phyloP scores from a whole-genome alignment of 2,888 invertebrate species.

The Oxytorus armatus region DNA sequence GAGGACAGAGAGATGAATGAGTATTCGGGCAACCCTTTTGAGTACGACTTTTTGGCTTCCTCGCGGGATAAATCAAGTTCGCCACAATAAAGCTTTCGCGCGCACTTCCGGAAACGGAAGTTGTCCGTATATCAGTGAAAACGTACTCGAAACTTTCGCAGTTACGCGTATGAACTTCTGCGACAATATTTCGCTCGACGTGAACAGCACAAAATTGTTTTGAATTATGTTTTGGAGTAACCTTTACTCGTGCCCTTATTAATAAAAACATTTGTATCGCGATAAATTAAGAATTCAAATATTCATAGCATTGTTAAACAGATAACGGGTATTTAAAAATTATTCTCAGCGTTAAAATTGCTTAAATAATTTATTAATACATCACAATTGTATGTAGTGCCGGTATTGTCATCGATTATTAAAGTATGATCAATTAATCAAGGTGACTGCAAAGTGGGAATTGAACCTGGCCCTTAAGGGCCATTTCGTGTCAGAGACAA shows the following conservation, averaged over 20 bases:
- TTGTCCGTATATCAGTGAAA: constrained; percentile 63
- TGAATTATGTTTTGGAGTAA: constrained; percentile 18
- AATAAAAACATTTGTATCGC: too few species aligned
- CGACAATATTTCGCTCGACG: constrained; percentile 30
- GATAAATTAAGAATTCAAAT: too few species aligned
- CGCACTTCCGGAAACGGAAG: constrained; percentile 62
- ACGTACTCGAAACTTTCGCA: constrained; percentile 57
- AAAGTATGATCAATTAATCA: constrained; percentile 38
- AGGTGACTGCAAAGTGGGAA: constrained; percentile 47
- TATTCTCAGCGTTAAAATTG: too few species aligned
- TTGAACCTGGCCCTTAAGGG: constrained; percentile 40
- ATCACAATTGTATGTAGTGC: neutral
- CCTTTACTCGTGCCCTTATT: too few species aligned
- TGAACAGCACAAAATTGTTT: neutral
- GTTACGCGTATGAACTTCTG: constrained; percentile 1
- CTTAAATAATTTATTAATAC: too few species aligned
- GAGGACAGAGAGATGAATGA: constrained; percentile 41
- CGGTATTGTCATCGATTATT: constrained; percentile 3
- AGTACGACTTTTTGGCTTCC: constrained; percentile 43
- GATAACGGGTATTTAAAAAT: too few species aligned
- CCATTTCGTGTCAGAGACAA: constrained; percentile 31
- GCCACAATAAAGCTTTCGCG: constrained; percentile 61
- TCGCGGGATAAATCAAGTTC: constrained; percentile 61
- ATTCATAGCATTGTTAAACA: too few species aligned
- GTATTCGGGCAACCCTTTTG: constrained; percentile 58